These are phyloP conservation scores for Sterrhoptilus dennistouni DNA, from an alignment of 2,113 vertebrate genomes.

Conservation along the genomic window DNA sequence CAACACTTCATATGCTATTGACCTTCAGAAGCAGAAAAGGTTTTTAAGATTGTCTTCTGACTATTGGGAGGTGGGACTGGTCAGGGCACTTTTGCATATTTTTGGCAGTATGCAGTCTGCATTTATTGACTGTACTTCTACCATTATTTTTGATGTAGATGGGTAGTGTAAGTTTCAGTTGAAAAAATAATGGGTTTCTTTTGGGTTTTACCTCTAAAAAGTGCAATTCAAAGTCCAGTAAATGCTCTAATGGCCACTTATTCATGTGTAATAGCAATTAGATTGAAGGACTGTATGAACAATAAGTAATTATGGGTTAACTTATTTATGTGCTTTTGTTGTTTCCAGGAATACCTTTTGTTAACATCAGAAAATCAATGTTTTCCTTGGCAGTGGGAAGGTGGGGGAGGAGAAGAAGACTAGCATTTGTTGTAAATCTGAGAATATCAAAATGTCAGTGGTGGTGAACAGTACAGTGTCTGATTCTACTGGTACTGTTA, in stretches of 20 bases:
- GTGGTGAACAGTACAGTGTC: neutral
- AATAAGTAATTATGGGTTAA: neutral
- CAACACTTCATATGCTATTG: neutral
- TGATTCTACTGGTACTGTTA: neutral
- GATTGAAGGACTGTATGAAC: neutral
- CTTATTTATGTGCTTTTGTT: neutral
- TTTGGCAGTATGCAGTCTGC: neutral
- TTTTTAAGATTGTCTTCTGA: neutral
- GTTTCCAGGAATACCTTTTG: neutral
- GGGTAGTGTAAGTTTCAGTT: neutral
- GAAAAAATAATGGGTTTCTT: neutral
- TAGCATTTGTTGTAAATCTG: neutral
- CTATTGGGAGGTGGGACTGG: neutral
- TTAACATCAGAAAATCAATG: neutral
- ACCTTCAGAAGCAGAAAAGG: slow-evolving; percentile 1
- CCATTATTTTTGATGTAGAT: neutral
- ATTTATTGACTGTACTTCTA: neutral
- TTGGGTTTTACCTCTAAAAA: neutral
- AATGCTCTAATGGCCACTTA: neutral
- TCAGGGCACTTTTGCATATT: neutral
- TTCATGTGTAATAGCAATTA: slow-evolving; percentile 33
- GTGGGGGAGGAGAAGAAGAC: neutral
- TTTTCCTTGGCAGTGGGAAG: neutral
- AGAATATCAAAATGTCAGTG: neutral
- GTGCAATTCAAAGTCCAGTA: neutral